Evolutionary conservation across 2,113 vertebrate species (phyloP), one percentile per base, ranked within the genome.

Genomic region (Dendrocopos noguchii): DNA sequence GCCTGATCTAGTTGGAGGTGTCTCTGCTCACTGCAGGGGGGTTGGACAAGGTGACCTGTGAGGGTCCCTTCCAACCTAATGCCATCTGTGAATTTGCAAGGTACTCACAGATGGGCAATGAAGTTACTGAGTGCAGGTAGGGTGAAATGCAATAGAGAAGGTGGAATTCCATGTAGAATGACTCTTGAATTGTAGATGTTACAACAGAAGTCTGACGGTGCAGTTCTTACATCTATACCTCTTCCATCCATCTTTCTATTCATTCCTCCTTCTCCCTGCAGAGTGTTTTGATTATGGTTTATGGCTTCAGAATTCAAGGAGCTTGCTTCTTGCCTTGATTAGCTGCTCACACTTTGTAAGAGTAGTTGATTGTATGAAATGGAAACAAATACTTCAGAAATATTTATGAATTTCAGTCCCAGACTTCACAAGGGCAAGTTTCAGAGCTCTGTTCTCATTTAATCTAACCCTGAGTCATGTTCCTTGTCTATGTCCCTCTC

Each of bases 341-440:
- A 81, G 55, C 53, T 88, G 76, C 73, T 93, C 86, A 61, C 10
- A 10, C 78, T 80, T 95, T 66, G 25, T 39, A 65, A 83, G 65
- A 90, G 61, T 46, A 90, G 68, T 60, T 60, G 33, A 31, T 78
- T 6, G 2, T 75, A 86, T 60, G 77, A 91, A 70, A 81, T 65
- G 57, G 93, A 93, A 95, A 84, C 33, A 91, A 95, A 67, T 81
- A 84, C 73, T 74, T 93, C 6, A 28, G 85, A 92, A 95, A 84
- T 88, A 81, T 52, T 73, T 88, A 65, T 9, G 50, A 66, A 79
- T 95, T 94, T 94, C 76, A 10, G 59, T 90, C 80, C 59, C 63
- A 93, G 79, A 52, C 46, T 59, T 84, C 34, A 44, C 47, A 50
- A 87, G 34, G 82, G 50, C 39, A 53, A 68, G 70, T 88, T 92